Evolutionary conservation across 2,888 invertebrate genomes (phyloP).

Genomic region (Brassicogethes aeneus): DNA sequence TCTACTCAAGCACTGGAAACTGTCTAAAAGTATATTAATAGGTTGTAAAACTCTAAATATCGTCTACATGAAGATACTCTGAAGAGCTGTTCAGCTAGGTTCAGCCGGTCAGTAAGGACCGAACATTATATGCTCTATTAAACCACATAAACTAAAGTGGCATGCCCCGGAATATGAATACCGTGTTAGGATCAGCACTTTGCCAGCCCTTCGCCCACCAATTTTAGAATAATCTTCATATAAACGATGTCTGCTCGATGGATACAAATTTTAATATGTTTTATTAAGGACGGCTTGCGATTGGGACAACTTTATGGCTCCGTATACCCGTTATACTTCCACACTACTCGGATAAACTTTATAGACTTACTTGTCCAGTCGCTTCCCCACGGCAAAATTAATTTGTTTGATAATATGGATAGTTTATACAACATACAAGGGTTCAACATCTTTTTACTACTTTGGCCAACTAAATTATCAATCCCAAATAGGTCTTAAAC

Average conservation of each 20-base stretch:
- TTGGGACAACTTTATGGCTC: neutral
- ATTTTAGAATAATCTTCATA: neutral
- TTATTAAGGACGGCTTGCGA: neutral
- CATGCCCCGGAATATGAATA: neutral
- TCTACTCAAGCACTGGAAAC: neutral
- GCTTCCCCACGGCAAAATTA: no score
- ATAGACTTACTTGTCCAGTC: no score
- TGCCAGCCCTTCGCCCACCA: neutral
- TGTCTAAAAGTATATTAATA: neutral
- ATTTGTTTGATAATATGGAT: no score
- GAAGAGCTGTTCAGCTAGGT: neutral
- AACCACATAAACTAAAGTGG: neutral
- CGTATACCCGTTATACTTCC: no score
- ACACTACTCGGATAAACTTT: no score
- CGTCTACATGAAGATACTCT: neutral
- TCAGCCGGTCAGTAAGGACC: neutral
- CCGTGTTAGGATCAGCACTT: neutral
- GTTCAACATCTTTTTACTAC: no score
- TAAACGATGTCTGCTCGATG: neutral
- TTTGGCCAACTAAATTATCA: no score
- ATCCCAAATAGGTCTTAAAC: no score
- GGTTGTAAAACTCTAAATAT: neutral
- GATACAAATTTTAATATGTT: conserved; percentile 1
- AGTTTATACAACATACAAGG: no score
- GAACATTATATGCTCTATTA: neutral